Base-by-base conservation (phyloP, 2,888 invertebrate species). In the Seira ritae region DNA sequence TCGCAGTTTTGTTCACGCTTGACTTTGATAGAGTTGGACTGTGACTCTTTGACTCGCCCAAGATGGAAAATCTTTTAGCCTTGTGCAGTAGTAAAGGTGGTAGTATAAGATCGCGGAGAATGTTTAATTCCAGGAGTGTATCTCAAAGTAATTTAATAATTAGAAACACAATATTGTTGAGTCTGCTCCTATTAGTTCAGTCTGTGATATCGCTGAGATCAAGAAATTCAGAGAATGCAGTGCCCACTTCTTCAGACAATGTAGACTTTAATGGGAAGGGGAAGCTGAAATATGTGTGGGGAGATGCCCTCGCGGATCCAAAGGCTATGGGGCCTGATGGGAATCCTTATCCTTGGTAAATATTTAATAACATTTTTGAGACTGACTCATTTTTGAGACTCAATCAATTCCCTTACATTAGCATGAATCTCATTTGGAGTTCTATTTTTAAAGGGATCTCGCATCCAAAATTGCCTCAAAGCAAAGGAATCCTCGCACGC, bases 271-370 rank as follows among this genome's bases (percentile, higher is more conserved):
- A 46, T 73, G 80, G 73, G 4, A 80, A 80, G 37, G 77, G 83
- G 8, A 86, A 87, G 20, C 91, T 96, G 80, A 96, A 96, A 91
- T 97, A 96, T 91, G 92, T 96, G 20, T 96, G 96, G 94, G 97
- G 97, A 19, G 96, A 97, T 91, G 97, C 97, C 6, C 92, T 97
- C 69, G 93, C 93, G 87, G 96, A 95, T 90, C 93, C 94, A 6
- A 91, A 92, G 22, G 95, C 96, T 89, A 91, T 95, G 74, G 97
- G 97, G 20, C 97, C 97, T 4, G 95, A 96, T 89, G 95, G 96
- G 88, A 91, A 93, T 88, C 95, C 95, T 75, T 97, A 97, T 92
- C 97, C 97, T 84, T 94, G 94, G 97, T 96, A 80, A 71, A 50
- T 46, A n/a, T n/a, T n/a, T n/a, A n/a, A n/a, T 24, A 22, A 15